Evolutionary conservation across 2,797 vertebrate genomes (phyloP).

Genomic region (Enteromius afrohamiltoni): DNA sequence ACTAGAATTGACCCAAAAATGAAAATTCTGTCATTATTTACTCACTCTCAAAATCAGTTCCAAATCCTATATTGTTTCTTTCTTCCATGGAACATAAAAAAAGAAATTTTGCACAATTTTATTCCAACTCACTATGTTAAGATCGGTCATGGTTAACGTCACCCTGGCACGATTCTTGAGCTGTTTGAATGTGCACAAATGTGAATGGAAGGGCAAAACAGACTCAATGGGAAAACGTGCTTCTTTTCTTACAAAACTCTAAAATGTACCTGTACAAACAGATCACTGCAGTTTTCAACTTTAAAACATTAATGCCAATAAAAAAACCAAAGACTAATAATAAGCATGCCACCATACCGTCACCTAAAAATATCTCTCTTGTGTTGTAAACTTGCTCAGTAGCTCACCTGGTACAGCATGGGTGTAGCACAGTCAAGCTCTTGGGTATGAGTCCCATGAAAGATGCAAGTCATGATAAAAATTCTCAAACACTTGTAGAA

Average conservation of each 20-base stretch:
- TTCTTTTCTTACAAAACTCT: neutral
- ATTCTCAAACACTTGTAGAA: neutral
- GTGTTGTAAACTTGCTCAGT: neutral
- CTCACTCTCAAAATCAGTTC: neutral
- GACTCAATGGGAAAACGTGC: neutral
- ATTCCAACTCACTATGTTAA: neutral
- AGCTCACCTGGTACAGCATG: neutral
- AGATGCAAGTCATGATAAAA: no score
- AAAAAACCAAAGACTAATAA: neutral
- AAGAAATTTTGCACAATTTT: neutral
- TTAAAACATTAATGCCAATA: neutral
- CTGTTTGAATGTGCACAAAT: constrained; percentile 16
- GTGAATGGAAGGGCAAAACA: neutral
- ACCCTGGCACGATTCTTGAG: neutral
- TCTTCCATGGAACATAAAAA: constrained; percentile 14
- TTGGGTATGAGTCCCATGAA: neutral
- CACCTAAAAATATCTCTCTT: neutral
- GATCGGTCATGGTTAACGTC: neutral
- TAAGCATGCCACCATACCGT: neutral
- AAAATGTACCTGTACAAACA: neutral
- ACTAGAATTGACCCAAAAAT: neutral
- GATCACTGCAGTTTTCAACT: neutral
- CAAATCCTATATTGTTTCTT: constrained; percentile 14
- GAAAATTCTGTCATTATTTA: neutral
- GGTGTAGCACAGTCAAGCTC: neutral